Evolutionary conservation across 2,113 vertebrate genomes (phyloP), one percentile per base, ranked within the genome.

Genomic region (Ceyx melanurus): DNA sequence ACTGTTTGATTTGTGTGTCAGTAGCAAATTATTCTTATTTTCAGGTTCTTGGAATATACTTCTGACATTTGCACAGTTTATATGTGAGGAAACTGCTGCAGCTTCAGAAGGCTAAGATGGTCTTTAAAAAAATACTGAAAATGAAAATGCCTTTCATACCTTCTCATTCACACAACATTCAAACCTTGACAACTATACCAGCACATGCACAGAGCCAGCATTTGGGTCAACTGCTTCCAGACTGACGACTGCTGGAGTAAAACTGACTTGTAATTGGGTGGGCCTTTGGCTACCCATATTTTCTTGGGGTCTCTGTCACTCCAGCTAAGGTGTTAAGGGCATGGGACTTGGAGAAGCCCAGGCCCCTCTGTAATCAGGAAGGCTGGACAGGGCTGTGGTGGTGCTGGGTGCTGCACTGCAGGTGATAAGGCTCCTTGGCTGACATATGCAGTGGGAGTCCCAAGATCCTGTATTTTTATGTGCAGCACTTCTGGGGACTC

Each of bases 391-490:
- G 79, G 14, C 40, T 1, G 1, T 53, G 31, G 9, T 0, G 2
- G 18, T 35, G 12, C 56, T 90, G 85, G 31, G 35, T 65, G 80
- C 58, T 35, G 11, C 28, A 18, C 17, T 70, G 33, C 46, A 51
- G 18, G 58, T 16, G 11, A 15, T 57, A 40, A 74, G 22, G 43
- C 33, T 92, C 18, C 1, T 5, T 84, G 65, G 26, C 28, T 43
- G 74, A 46, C 0, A 0, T 6, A 25, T 0, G 1, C 70, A 81
- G 18, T 0, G 1, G 19, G 21, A 48, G 3, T 45, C 40, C 40
- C 53, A 74, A 8, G 58, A 33, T 76, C 31, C 51, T 50, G 20
- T 29, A n/a, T 45, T 92, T 94, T 37, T 70, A 14, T 16, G 29
- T 73, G 70, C 3, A 3, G 26, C 28, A 7, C 23, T 86, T 72